A percentile compares a stretch with the other conserved stretches of the same genome.
phyloP scores from a whole-genome alignment of 2,113 vertebrate species.

The Anoplopoma fimbria region DNA sequence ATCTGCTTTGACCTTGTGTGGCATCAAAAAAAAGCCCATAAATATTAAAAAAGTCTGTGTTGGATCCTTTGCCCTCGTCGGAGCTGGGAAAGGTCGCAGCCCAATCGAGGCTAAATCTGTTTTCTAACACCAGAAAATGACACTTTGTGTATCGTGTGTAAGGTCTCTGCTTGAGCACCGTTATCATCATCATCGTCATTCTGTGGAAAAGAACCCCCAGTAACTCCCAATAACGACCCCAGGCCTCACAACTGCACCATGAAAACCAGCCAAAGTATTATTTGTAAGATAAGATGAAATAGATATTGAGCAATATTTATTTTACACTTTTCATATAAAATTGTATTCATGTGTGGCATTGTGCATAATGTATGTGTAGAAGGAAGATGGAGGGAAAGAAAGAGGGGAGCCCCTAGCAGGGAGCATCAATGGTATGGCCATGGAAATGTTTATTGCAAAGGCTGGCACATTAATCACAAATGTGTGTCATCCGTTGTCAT shows the following conservation, averaged over 20 bases:
- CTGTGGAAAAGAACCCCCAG: constrained; percentile 52
- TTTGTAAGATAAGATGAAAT: constrained; percentile 10
- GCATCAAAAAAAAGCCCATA: constrained; percentile 77
- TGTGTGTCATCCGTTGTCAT: constrained; percentile 53
- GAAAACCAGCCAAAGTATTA: constrained; percentile 6
- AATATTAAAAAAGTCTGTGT: constrained; percentile 76
- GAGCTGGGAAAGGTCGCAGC: constrained; percentile 73
- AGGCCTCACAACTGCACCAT: not conserved
- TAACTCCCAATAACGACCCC: constrained; percentile 9
- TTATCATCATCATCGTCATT: constrained; percentile 63
- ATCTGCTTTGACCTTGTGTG: constrained; percentile 78
- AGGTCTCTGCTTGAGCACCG: constrained; percentile 48
- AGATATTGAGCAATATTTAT: constrained; percentile 6
- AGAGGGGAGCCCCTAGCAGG: not conserved
- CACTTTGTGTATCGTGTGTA: constrained; percentile 49
- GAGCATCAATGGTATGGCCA: constrained; percentile 32
- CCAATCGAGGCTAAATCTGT: constrained; percentile 75
- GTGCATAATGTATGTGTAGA: constrained; percentile 26
- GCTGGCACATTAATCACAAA: constrained; percentile 67
- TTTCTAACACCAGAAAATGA: constrained; percentile 66
- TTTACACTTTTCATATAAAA: not conserved
- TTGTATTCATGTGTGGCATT: constrained; percentile 26
- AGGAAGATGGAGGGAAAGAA: not conserved
- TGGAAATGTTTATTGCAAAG: constrained; percentile 53
- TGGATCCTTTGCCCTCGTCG: constrained; percentile 67